Evolutionary conservation across 2,888 invertebrate species (phyloP).

Genomic region (Heteropelma amictum): DNA sequence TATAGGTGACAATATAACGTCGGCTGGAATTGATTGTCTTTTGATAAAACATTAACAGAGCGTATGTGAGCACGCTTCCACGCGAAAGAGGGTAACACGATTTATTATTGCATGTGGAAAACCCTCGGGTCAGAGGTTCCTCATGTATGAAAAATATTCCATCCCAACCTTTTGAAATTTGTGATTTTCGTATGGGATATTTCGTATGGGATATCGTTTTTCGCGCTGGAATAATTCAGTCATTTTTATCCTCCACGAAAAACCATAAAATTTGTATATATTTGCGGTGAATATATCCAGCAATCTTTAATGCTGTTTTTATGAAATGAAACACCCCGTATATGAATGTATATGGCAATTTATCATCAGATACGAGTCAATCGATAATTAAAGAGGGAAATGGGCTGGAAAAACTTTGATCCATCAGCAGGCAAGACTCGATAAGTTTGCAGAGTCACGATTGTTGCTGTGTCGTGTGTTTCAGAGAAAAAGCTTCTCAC

Average conservation of each 20-base stretch:
- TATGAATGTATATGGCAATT: background rate
- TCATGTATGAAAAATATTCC: background rate
- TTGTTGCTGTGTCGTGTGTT: slow-evolving; percentile 20
- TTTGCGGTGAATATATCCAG: too few relatives aligned
- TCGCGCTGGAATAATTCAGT: background rate
- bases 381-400: slow-evolving; percentile 36
- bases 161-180: background rate
- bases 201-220: too few relatives aligned
- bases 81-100: slow-evolving; percentile 28
- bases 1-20: too few relatives aligned
- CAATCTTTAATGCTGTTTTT: too few relatives aligned
- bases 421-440: slow-evolving; percentile 9
- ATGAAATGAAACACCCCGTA: background rate
- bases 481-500: slow-evolving; percentile 22
- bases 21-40: slow-evolving; percentile 12
- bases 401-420: slow-evolving; percentile 36
- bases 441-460: slow-evolving; percentile 30
- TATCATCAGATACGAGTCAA: background rate
- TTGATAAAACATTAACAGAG: slow-evolving; percentile 18
- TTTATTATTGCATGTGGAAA: slow-evolving; percentile 32
- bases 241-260: background rate
- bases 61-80: slow-evolving; percentile 20
- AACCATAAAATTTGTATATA: too few relatives aligned
- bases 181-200: background rate
- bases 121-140: background rate